A percentile compares a stretch with the other conserved stretches of the same genome.
Conservation (phyloP, 2,113 vertebrate genomes). For the Pithys albifrons region DNA sequence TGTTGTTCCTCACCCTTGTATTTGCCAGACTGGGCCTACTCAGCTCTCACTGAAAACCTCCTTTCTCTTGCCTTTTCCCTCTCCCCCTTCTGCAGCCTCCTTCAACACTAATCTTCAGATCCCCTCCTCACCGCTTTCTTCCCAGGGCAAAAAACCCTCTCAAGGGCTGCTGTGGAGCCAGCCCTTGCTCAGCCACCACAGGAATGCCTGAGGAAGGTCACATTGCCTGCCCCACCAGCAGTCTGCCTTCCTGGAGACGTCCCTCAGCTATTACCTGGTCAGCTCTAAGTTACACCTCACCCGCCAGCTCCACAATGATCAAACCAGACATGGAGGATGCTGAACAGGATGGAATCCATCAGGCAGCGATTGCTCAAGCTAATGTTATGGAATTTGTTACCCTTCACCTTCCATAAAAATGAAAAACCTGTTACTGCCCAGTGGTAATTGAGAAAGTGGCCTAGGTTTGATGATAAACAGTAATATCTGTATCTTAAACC, state of each 20-base stretch:
- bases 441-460: neutral
- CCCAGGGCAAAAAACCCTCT: neutral
- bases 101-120: neutral
- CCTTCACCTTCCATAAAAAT: neutral
- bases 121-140: neutral
- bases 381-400: neutral
- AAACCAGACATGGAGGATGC: neutral
- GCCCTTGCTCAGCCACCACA: neutral
- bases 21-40: neutral
- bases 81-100: neutral
- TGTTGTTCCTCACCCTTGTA: neutral
- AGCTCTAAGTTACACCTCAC: neutral
- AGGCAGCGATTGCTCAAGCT: neutral
- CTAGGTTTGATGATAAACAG: neutral
- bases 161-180: accelerated
- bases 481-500: neutral
- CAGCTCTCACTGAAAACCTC: neutral
- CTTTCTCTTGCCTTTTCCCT: neutral
- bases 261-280: neutral
- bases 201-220: neutral
- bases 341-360: neutral
- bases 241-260: neutral
- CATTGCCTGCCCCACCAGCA: neutral
- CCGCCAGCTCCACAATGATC: neutral
- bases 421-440: neutral